These are phyloP conservation scores for Brachylomia viminalis DNA, from an alignment of 2,888 invertebrate genomes.

Conservation along the genomic window DNA sequence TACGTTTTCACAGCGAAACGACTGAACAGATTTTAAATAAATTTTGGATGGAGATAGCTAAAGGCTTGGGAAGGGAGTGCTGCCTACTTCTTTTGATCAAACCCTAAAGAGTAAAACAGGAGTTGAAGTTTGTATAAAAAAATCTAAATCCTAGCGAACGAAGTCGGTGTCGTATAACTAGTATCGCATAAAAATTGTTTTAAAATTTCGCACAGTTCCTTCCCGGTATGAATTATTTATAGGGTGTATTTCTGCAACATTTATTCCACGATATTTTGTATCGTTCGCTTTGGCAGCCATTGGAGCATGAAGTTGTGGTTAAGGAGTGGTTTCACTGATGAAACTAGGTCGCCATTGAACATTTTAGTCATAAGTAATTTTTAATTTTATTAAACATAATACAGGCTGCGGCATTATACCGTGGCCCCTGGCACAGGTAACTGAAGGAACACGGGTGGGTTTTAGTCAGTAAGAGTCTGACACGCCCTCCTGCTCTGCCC, in stretches of 20 bases:
- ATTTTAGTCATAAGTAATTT: neutral
- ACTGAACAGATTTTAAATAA: neutral
- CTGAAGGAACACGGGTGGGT: too few relatives aligned
- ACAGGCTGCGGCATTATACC: too few relatives aligned
- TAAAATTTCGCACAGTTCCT: constrained; percentile 40
- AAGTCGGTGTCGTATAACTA: constrained; percentile 1
- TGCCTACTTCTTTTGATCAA: neutral
- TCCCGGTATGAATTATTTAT: constrained; percentile 61
- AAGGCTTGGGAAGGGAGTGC: neutral
- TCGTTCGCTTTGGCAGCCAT: constrained; percentile 43
- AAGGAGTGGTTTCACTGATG: constrained; percentile 6
- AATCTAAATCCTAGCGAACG: neutral
- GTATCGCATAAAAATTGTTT: constrained; percentile 38
- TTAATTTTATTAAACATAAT: neutral
- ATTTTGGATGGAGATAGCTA: neutral
- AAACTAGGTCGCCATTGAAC: constrained; percentile 3
- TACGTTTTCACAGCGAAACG: too few relatives aligned
- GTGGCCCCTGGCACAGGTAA: too few relatives aligned
- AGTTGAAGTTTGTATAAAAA: neutral
- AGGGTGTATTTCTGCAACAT: constrained; percentile 55
- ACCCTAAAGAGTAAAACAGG: neutral
- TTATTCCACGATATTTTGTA: constrained; percentile 45
- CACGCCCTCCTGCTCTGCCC: too few relatives aligned
- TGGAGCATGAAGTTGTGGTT: constrained; percentile 30
- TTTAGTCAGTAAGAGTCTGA: too few relatives aligned